phyloP scores from a whole-genome alignment of 2,797 vertebrate species.

The Diceros bicornis region DNA sequence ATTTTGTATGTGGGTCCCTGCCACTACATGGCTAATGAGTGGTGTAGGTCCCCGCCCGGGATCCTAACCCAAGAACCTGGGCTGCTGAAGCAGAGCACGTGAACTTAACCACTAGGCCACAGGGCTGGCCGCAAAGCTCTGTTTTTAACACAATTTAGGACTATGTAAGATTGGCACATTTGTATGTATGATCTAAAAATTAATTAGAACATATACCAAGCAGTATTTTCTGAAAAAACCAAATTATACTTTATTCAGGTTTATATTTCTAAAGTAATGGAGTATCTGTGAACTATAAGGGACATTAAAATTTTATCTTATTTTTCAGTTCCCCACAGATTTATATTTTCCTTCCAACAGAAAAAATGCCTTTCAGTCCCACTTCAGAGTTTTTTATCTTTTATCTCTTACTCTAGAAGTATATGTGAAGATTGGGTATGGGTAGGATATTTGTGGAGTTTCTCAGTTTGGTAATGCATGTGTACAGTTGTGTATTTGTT shows the following conservation, averaged over 20 bases:
- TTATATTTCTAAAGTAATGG: constrained; percentile 29
- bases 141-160: background rate
- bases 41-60: too few relatives aligned
- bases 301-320: background rate
- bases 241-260: background rate
- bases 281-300: background rate
- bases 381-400: constrained; percentile 10
- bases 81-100: too few relatives aligned
- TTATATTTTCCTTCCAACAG: constrained; percentile 20
- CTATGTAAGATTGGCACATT: background rate
- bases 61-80: too few relatives aligned
- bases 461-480: background rate
- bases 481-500: constrained; percentile 3
- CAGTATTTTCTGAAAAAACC: constrained; percentile 35
- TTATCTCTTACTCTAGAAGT: background rate
- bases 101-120: too few relatives aligned
- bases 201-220: constrained; percentile 27
- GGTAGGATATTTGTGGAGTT: constrained; percentile 8
- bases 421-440: constrained; percentile 9
- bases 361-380: background rate
- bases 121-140: background rate
- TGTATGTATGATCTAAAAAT: background rate
- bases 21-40: too few relatives aligned
- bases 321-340: background rate
- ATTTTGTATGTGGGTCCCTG: too few relatives aligned